These are phyloP conservation scores for Drosophila ficusphila DNA, from an alignment of 1,140 invertebrate species.

Conservation along the genomic window DNA sequence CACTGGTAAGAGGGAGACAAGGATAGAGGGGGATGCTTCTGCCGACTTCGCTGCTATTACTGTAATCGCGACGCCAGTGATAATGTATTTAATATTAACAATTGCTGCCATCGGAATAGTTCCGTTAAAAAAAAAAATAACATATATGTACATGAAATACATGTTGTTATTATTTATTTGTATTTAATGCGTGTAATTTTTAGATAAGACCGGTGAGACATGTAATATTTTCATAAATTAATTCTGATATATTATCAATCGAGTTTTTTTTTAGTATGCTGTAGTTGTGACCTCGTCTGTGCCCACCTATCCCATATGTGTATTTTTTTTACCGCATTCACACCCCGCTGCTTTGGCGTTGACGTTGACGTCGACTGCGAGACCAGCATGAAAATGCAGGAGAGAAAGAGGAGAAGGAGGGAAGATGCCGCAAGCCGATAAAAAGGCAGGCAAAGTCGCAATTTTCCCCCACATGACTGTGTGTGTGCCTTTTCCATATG, in stretches of 20 bases:
- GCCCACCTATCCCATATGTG: slow-evolving; percentile 20
- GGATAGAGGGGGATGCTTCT: slow-evolving; percentile 29
- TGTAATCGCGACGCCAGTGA: slow-evolving; percentile 52
- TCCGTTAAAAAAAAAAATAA: background rate
- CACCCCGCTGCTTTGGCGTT: slow-evolving; percentile 42
- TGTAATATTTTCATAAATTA: too few species aligned
- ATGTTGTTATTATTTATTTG: too few species aligned
- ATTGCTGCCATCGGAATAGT: background rate
- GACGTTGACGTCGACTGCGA: slow-evolving; percentile 28
- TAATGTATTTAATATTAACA: slow-evolving; percentile 48
- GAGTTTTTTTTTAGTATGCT: too few species aligned
- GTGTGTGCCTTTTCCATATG: slow-evolving; percentile 71
- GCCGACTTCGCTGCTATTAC: slow-evolving; percentile 47
- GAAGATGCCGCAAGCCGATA: slow-evolving; percentile 55
- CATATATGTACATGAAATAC: too few species aligned
- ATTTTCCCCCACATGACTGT: slow-evolving; percentile 39
- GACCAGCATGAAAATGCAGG: slow-evolving; percentile 68
- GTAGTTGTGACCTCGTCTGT: background rate
- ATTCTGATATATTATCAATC: background rate
- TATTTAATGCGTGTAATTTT: too few species aligned
- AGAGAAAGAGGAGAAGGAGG: slow-evolving; percentile 11
- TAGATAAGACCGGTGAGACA: too few species aligned
- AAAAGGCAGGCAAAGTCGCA: slow-evolving; percentile 54
- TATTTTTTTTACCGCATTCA: slow-evolving; percentile 60
- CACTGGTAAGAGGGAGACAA: slow-evolving; percentile 6